Evolutionary conservation across 2,888 invertebrate genomes (phyloP), one percentile per base, ranked within the genome.

Genomic region (Eurytoma adleriae): DNA sequence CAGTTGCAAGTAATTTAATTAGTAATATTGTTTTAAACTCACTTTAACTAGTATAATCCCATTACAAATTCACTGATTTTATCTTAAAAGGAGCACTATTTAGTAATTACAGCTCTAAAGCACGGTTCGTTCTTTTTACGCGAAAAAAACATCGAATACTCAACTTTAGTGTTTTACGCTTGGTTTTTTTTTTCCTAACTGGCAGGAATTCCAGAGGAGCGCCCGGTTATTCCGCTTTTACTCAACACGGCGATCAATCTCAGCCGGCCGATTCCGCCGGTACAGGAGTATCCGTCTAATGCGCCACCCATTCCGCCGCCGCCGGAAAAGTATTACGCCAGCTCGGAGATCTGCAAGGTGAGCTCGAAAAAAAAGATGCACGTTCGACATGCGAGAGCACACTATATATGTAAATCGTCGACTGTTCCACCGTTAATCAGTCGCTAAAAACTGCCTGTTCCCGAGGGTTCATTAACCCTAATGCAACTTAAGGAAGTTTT

Each of bases 301-400:
- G 94, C 93, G 84, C 93, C 93, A 75, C 93, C 93, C 83, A 93
- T 94, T 86, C 94, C 94, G 82, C 95, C 94, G 79, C 94, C 94
- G 62, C 93, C 94, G 79, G 94, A 94, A 90, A 93, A 94, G 90
- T 95, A 95, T 91, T 95, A 95, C 91, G 94, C 95, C 84, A 94
- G 94, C 85, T 94, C 94, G 83, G 94, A 95, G 91, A 94, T 95
- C 86, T 88, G 89, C 82, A 89, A 90, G 90, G 90, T 90, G 84
- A 88, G 89, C 85, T 7, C n/a, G 27, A 18, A 59, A 3, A 75
- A 27, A 75, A 57, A 27, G 80, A 82, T 74, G 80, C 78, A 73
- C 72, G 67, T 79, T 82, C 81, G 81, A 82, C 83, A 68, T 76
- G 81, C 78, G 75, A 84, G 81, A 77, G 62, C 68, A 73, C 57